Evolutionary conservation across 2,113 vertebrate genomes (phyloP).

Genomic region (Laterallus jamaicensis): DNA sequence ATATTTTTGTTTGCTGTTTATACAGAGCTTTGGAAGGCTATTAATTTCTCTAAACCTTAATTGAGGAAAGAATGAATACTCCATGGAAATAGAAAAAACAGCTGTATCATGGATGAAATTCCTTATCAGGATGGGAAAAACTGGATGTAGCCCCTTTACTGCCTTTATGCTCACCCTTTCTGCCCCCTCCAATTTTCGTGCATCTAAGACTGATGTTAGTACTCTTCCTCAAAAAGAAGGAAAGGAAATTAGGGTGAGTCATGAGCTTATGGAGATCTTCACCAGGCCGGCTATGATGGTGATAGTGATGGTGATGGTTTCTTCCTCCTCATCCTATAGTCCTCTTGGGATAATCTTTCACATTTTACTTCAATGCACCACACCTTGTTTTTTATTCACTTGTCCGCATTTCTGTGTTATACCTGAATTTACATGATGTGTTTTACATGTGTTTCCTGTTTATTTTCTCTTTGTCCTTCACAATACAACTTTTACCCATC

Average conservation of each 20-base stretch:
- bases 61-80: background rate
- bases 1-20: background rate
- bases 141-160: rapidly evolving
- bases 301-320: background rate
- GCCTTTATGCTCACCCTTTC: background rate
- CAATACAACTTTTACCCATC: background rate
- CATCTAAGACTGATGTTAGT: background rate
- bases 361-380: background rate
- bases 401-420: background rate
- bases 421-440: background rate
- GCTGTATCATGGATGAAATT: background rate
- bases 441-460: background rate
- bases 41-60: background rate
- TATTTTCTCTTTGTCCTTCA: background rate
- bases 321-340: background rate
- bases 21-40: background rate
- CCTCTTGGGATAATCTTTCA: background rate
- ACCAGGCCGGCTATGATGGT: background rate
- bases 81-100: background rate
- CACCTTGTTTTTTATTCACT: background rate
- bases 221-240: background rate
- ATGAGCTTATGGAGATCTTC: background rate
- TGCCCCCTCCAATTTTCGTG: background rate
- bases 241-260: background rate
- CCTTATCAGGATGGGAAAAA: background rate